Evolutionary conservation across 2,797 vertebrate genomes (phyloP).

Genomic region (Macropodus opercularis): DNA sequence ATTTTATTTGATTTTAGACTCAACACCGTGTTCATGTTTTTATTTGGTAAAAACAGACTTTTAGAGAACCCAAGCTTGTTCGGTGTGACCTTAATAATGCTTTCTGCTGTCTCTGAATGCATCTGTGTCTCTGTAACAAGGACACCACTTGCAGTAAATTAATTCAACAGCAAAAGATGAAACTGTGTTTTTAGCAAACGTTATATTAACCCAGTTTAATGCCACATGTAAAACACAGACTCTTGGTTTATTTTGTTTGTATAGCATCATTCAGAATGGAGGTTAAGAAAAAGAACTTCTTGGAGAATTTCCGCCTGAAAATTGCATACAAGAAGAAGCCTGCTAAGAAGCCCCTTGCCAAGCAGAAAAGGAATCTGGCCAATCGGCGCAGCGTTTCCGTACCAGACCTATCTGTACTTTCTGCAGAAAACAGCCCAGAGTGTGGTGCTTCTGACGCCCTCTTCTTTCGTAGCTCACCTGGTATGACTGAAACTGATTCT

Average conservation of each 20-base stretch:
- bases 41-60: neutral
- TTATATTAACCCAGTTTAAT: too few species aligned
- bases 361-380: constrained; percentile 45
- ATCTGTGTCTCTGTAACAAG: neutral
- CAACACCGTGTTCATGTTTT: neutral
- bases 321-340: constrained; percentile 65
- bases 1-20: too few species aligned
- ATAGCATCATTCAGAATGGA: constrained; percentile 73
- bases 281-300: constrained; percentile 71
- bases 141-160: neutral
- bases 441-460: constrained; percentile 18
- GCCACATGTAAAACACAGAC: neutral
- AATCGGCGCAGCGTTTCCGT: constrained; percentile 82
- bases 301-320: constrained; percentile 71
- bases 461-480: constrained; percentile 28
- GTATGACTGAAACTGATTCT: constrained; percentile 69
- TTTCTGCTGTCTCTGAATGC: neutral
- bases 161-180: neutral
- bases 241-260: constrained; percentile 11
- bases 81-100: too few species aligned
- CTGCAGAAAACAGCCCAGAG: neutral
- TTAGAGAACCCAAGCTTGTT: too few species aligned
- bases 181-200: neutral
- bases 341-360: constrained; percentile 62
- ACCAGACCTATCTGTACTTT: constrained; percentile 66